phyloP scores from a whole-genome alignment of 2,888 invertebrate species.

The Mellilla xanthometata region DNA sequence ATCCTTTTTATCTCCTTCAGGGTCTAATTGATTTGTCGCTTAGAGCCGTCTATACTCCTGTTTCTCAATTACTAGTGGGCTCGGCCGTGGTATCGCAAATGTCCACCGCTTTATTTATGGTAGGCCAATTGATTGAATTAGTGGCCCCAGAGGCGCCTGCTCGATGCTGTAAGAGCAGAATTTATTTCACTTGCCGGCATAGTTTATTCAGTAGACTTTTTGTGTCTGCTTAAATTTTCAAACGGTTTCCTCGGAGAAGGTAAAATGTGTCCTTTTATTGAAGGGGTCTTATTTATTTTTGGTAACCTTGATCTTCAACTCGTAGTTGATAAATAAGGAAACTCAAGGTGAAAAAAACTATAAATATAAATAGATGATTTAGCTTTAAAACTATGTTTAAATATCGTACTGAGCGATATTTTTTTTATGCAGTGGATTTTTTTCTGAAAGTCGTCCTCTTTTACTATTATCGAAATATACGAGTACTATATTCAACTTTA shows the following conservation, averaged over 20 bases:
- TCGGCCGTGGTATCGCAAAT: slow-evolving; percentile 65
- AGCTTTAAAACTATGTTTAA: too few relatives aligned
- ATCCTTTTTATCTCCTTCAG: slow-evolving; percentile 70
- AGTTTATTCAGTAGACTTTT: slow-evolving; percentile 50
- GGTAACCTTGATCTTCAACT: too few relatives aligned
- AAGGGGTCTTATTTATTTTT: too few relatives aligned
- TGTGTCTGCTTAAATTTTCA: slow-evolving; percentile 33
- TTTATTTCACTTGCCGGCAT: slow-evolving; percentile 58
- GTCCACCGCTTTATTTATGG: slow-evolving; percentile 75
- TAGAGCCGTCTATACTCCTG: slow-evolving; percentile 62
- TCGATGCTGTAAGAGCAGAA: slow-evolving; percentile 60
- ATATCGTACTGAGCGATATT: too few relatives aligned
- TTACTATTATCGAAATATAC: too few relatives aligned
- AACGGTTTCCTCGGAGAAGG: slow-evolving; percentile 9
- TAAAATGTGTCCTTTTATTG: neutral
- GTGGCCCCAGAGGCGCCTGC: slow-evolving; percentile 71
- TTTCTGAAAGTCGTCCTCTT: too few relatives aligned
- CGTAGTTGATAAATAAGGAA: too few relatives aligned
- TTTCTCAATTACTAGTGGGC: slow-evolving; percentile 74
- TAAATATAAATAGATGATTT: too few relatives aligned
- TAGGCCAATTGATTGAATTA: slow-evolving; percentile 79
- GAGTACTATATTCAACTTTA: too few relatives aligned
- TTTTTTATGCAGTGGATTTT: too few relatives aligned
- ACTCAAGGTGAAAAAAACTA: too few relatives aligned
- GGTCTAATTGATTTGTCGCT: slow-evolving; percentile 78